Percentiles rank a stretch among this genome's conserved stretches.
Conservation (phyloP, 2,888 invertebrate species). For the Cephus spinipes region DNA sequence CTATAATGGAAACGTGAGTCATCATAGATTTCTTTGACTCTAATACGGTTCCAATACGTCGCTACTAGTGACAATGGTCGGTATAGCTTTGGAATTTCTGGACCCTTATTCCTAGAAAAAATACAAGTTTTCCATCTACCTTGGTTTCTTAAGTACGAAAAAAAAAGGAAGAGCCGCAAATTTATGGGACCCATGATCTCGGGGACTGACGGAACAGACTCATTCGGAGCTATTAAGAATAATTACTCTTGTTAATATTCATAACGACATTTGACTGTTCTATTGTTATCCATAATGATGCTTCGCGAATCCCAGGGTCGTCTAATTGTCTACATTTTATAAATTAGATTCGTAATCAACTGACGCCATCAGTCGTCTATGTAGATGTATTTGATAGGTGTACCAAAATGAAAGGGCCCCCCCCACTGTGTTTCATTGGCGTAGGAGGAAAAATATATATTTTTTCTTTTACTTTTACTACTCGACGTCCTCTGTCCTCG, state of each 20-base stretch:
- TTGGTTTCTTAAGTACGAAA: neutral
- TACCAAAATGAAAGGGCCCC: neutral
- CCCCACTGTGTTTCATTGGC: neutral
- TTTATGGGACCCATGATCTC: neutral
- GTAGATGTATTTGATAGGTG: neutral
- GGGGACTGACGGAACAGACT: neutral
- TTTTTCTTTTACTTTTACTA: neutral
- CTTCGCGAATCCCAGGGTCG: neutral
- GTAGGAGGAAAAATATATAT: neutral
- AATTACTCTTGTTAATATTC: neutral
- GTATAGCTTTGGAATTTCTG: neutral
- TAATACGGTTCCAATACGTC: neutral
- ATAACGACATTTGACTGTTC: neutral
- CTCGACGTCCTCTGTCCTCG: neutral
- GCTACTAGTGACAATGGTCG: neutral
- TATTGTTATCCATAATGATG: neutral
- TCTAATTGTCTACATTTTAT: neutral
- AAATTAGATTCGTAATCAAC: neutral
- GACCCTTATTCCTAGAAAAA: neutral
- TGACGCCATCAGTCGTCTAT: neutral
- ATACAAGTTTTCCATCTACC: neutral
- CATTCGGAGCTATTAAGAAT: neutral
- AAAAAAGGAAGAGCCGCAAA: neutral
- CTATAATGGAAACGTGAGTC: neutral
- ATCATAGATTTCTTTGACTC: neutral